Evolutionary conservation across 2,113 vertebrate species (phyloP).

Genomic region (Saccopteryx bilineata): DNA sequence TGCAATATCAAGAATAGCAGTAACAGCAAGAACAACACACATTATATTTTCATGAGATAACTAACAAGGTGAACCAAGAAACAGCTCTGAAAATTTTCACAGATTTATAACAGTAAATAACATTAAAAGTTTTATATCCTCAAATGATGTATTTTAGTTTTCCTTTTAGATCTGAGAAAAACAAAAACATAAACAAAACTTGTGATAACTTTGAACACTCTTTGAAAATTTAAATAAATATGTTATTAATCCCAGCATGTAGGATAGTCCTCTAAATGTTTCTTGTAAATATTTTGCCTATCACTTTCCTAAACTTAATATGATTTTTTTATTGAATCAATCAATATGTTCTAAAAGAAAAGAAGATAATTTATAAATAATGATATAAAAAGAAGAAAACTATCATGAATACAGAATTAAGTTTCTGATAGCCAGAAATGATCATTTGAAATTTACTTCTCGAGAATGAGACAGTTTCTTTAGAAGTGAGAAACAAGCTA

Average conservation of each 20-base stretch:
- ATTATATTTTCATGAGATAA: not conserved
- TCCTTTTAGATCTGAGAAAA: not conserved
- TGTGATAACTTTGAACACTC: not conserved
- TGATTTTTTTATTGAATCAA: not conserved
- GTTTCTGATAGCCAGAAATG: not conserved
- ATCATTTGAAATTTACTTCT: not conserved
- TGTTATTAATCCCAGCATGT: not conserved
- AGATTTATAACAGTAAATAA: not conserved
- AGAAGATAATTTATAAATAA: not conserved
- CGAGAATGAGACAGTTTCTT: not conserved
- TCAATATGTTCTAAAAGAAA: not conserved
- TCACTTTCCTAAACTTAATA: not conserved
- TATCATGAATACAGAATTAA: not conserved
- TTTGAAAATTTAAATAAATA: not conserved
- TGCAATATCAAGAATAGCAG: not conserved
- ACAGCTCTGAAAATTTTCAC: not conserved
- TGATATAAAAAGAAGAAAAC: not conserved
- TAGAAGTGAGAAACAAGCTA: not conserved
- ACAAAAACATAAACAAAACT: not conserved
- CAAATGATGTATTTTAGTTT: not conserved
- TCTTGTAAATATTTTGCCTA: not conserved
- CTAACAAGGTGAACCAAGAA: constrained; percentile 33
- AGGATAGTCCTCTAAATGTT: not conserved
- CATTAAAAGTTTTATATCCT: not conserved
- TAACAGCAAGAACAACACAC: not conserved